Base-by-base conservation (phyloP, 1,140 invertebrate species). In the Macrobrachium rosenbergii region DNA sequence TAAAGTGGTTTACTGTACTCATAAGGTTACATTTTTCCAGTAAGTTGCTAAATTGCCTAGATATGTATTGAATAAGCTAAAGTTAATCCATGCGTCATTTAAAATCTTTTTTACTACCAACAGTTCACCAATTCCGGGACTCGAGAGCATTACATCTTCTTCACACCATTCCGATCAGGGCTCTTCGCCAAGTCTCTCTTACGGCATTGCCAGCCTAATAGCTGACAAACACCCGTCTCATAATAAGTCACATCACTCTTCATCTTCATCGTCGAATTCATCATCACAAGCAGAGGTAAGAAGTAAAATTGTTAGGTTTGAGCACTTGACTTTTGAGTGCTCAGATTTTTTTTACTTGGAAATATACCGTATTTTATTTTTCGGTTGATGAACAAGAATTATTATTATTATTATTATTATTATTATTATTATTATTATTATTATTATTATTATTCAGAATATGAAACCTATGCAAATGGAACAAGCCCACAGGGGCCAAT, bases 181-280 rank as follows among this genome's bases (percentile, higher is more conserved):
- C 12, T 82, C 86, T 21, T 79, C 87, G 37, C 43, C 80, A 10
- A 86, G 73, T 64, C 83, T 90, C 37, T 88, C 89, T 73, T 88
- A 90, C 52, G 89, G 89, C 78, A 90, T 90, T 64, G 89, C 89
- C n/a, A 88, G 84, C 75, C 87, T 90, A 73, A 90, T 90, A 59
- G 87, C 87, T n/a, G 89, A 90, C 80, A 88, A 86, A 78, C 83
- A 77, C 82, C 88, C 88, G 59, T 87, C 88, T 64, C 76, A 64
- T 23, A 60, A 77, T 16, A 69, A 77, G 28, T 59, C 62, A 21
- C 73, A 76, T 52, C 79, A 72, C 16, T 82, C 87, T n/a, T 88
- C 83, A 83, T 83, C 82, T 37, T 37, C 28, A 23, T 59, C 64
- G 21, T 59, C 77, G 16, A 81, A 52, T 81, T 87, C 85, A n/a